Evolutionary conservation across 1,140 invertebrate species (phyloP).

Genomic region (Drosophila ironensis): DNA sequence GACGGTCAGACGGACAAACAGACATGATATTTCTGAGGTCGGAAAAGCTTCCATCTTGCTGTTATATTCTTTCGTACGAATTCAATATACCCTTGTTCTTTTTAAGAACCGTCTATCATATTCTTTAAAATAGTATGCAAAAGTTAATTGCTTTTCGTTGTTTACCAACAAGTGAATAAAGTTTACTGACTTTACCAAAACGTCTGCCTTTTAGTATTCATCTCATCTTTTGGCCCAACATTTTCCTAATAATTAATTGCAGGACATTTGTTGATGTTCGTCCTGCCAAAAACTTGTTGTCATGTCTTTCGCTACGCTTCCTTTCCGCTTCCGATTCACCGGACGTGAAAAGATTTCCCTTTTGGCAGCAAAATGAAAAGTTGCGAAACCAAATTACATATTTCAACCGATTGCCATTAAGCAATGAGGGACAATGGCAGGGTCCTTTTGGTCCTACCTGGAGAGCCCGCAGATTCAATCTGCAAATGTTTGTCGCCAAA

Average conservation of each 20-base stretch:
- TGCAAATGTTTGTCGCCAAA: slow-evolving; percentile 78
- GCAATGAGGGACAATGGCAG: not conserved
- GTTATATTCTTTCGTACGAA: too few relatives aligned
- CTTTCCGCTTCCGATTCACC: slow-evolving; percentile 23
- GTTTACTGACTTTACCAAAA: too few relatives aligned
- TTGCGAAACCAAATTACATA: slow-evolving; percentile 54
- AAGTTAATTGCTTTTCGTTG: too few relatives aligned
- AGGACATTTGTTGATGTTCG: slow-evolving; percentile 62
- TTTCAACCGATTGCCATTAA: slow-evolving; percentile 47
- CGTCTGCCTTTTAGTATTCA: slow-evolving; percentile 4
- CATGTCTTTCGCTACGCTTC: slow-evolving; percentile 58
- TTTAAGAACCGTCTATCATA: too few relatives aligned
- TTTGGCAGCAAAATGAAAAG: slow-evolving; percentile 45
- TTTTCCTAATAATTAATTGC: slow-evolving; percentile 63
- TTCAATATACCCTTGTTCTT: too few relatives aligned
- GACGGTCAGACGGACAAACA: too few relatives aligned
- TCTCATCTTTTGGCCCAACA: slow-evolving; percentile 1
- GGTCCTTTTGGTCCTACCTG: slow-evolving; percentile 22
- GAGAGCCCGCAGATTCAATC: slow-evolving; percentile 38
- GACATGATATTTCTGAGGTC: too few relatives aligned
- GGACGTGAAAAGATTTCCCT: slow-evolving; percentile 11
- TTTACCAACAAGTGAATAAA: not conserved
- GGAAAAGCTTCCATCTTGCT: too few relatives aligned
- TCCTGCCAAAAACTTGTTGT: slow-evolving; percentile 58
- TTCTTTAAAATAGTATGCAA: too few relatives aligned